Evolutionary conservation across 2,797 vertebrate genomes (phyloP).

Genomic region (Sciurus carolinensis): DNA sequence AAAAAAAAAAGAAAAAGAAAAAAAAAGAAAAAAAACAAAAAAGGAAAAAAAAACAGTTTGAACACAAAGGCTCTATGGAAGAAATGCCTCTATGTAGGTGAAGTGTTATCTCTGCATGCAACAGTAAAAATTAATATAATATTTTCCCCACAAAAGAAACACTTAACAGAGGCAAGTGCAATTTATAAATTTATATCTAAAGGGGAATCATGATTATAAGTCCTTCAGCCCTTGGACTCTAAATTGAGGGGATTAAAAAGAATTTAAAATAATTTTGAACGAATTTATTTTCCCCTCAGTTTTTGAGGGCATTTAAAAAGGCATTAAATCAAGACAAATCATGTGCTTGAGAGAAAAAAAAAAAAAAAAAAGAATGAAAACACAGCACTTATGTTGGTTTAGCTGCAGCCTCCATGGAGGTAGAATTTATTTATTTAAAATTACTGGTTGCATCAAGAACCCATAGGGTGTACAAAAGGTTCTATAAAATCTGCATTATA

Average conservation of each 20-base stretch:
- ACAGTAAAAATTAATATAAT: constrained; percentile 91
- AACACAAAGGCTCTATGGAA: constrained; percentile 90
- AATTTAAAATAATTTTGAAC: constrained; percentile 91
- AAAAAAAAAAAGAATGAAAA: constrained; percentile 90
- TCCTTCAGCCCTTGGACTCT: constrained; percentile 99
- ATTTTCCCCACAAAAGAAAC: constrained; percentile 94
- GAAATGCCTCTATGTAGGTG: constrained; percentile 90
- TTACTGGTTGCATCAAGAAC: constrained; percentile 92
- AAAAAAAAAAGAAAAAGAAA: background rate
- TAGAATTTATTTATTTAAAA: constrained; percentile 93
- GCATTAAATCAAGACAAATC: constrained; percentile 93
- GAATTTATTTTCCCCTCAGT: constrained; percentile 92
- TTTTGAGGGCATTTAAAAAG: constrained; percentile 92
- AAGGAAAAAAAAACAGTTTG: constrained; percentile 84
- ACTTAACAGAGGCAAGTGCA: constrained; percentile 99
- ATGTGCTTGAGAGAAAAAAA: constrained; percentile 88
- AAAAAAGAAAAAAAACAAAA: background rate
- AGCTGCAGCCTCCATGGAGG: constrained; percentile 93
- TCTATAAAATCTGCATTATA: constrained; percentile 92
- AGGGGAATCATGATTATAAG: constrained; percentile 97
- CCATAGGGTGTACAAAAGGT: constrained; percentile 92
- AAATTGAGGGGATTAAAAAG: constrained; percentile 97
- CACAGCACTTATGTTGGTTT: constrained; percentile 97
- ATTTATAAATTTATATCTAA: constrained; percentile 96
- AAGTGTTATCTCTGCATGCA: constrained; percentile 92